These are phyloP conservation scores for Cryptoblepharus egeriae DNA, from an alignment of 2,797 vertebrate genomes.

Conservation along the genomic window DNA sequence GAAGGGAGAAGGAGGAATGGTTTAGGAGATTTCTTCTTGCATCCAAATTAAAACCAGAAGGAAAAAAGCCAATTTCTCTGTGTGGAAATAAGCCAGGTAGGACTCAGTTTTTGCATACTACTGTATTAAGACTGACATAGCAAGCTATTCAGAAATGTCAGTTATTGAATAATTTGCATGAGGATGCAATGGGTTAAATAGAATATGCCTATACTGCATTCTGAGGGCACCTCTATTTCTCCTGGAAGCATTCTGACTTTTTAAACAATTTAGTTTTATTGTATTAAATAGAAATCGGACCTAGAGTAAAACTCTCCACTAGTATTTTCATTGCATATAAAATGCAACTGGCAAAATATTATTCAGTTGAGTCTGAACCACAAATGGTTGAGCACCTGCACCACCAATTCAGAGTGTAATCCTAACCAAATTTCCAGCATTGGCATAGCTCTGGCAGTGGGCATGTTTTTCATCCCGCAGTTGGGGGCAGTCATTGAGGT, in stretches of 20 bases:
- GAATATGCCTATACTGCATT: background rate
- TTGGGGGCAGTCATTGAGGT: no score
- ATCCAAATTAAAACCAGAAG: conserved; percentile 83
- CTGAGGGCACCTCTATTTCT: background rate
- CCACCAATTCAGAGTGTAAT: background rate
- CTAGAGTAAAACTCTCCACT: background rate
- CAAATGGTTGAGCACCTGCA: background rate
- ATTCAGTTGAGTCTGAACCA: background rate
- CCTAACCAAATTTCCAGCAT: no score
- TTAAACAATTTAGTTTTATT: background rate
- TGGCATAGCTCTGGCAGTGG: no score
- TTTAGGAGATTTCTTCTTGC: conserved; percentile 88
- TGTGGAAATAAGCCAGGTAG: conserved; percentile 83
- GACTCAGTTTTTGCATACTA: conserved; percentile 13
- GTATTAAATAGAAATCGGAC: background rate
- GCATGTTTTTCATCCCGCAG: no score
- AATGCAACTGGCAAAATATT: background rate
- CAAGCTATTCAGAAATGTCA: background rate
- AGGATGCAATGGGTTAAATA: background rate
- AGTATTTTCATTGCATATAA: background rate
- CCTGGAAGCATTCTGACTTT: background rate
- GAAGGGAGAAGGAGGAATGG: conserved; percentile 97
- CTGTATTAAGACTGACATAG: background rate
- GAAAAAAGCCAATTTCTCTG: conserved; percentile 75
- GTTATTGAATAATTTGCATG: background rate